Evolutionary conservation across 2,888 invertebrate genomes (phyloP), one percentile per base, ranked within the genome.

Genomic region (Neoascia interrupta): DNA sequence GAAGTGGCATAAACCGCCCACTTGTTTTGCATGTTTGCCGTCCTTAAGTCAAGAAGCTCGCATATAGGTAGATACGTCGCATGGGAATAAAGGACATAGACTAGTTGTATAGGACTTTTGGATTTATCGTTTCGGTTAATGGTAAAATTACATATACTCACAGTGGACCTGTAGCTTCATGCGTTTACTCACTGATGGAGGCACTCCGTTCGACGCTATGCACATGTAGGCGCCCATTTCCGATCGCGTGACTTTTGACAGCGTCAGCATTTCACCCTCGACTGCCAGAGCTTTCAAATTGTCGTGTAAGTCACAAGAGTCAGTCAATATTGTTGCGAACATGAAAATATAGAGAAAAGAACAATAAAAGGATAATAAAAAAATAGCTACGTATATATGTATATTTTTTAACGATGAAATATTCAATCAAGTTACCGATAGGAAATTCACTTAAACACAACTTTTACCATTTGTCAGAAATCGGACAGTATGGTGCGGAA

Each of bases 91-190:
- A 23, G 23, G 53, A 13, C 15, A 13, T 19, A 6, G 5, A n/a
- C n/a, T n/a, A n/a, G n/a, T n/a, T n/a, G 8, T 8, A 31, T 5
- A 16, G 43, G 13, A 15, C 18, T 60, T 53, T 43, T 11, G 54
- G 21, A 53, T 53, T 60, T 69, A 43, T 58, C 43, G 6, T 28
- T 41, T 28, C 11, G 34, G 16, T 15, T 39, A 58, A 68, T 66
- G 21, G 31, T 63, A n/a, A n/a, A n/a, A n/a, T n/a, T n/a, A n/a
- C 19, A 34, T 51, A 81, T 90, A 95, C 96, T 95, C 89, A 96
- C 96, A 96, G 89, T 96, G 95, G 83, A 96, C 95, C 89, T 95
- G 95, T 75, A 96, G 92, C 94, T 95, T 95, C 92, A 96, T 94
- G 87, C 96, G 91, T 90, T 96, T 96, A 91, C 95, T 96, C 87